Conservation (phyloP, 1,140 invertebrate genomes). For the Hirudo medicinalis region DNA sequence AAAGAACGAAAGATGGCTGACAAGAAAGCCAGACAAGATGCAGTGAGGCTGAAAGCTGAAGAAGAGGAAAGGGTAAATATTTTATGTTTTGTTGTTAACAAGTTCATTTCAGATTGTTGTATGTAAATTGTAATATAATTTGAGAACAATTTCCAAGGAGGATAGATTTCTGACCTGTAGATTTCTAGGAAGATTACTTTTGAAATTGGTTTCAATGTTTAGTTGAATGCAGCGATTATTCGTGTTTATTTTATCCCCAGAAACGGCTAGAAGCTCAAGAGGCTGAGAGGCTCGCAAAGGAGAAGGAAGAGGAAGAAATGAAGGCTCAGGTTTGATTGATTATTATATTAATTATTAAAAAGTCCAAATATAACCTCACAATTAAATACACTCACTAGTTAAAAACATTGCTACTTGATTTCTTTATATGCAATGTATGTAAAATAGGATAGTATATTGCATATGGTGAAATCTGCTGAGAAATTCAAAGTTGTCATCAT, state of each 20-base stretch:
- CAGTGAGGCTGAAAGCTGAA: constrained; percentile 53
- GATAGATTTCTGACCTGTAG: no score
- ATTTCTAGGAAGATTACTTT: no score
- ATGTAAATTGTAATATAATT: background rate
- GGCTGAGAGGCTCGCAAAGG: constrained; percentile 48
- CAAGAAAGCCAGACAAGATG: constrained; percentile 79
- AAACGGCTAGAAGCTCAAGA: constrained; percentile 36
- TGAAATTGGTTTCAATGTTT: no score
- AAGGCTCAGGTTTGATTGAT: constrained; percentile 51
- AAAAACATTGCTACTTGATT: no score
- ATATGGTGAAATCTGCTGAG: no score
- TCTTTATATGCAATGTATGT: no score
- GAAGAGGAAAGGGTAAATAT: constrained; percentile 57
- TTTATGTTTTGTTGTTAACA: background rate
- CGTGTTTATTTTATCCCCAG: constrained; percentile 25
- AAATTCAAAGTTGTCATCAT: no score
- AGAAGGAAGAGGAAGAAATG: constrained; percentile 68
- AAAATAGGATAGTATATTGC: no score
- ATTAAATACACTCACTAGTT: no score
- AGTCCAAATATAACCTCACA: no score
- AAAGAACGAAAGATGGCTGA: constrained; percentile 74
- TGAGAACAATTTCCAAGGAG: no score
- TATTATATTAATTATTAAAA: no score
- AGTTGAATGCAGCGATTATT: background rate
- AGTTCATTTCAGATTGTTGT: background rate